Evolutionary conservation across 2,888 invertebrate species (phyloP).

Genomic region (Amphipoea lucens): DNA sequence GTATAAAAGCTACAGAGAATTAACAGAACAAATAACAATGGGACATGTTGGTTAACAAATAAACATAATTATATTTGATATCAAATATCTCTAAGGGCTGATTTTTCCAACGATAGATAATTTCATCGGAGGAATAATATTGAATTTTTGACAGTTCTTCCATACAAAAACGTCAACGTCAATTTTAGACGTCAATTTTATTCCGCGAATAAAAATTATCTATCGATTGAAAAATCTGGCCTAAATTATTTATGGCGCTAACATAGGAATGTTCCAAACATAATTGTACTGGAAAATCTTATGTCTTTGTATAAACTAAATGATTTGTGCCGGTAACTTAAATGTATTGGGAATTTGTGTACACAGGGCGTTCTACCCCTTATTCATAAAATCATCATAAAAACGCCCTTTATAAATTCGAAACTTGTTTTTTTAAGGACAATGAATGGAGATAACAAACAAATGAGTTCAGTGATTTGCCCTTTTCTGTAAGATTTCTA

Average conservation of each 20-base stretch:
- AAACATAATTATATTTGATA: slow-evolving; percentile 6
- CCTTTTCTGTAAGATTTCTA: background rate
- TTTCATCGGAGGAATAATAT: too few relatives aligned
- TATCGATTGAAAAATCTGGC: too few relatives aligned
- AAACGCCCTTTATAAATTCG: background rate
- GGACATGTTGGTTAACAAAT: slow-evolving; percentile 15
- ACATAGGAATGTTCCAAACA: slow-evolving; percentile 52
- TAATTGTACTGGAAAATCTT: slow-evolving; percentile 21
- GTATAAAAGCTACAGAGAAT: slow-evolving; percentile 42
- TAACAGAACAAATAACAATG: slow-evolving; percentile 15
- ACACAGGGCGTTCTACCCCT: background rate
- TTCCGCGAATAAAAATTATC: too few relatives aligned
- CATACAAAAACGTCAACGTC: too few relatives aligned
- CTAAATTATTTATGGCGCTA: slow-evolving; percentile 49
- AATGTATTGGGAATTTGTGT: slow-evolving; percentile 3
- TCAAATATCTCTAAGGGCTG: slow-evolving; percentile 29
- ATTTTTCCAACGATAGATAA: too few relatives aligned
- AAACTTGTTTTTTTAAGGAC: background rate
- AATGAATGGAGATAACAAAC: background rate
- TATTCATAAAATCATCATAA: background rate
- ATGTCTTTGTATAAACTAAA: slow-evolving; percentile 34
- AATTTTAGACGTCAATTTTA: too few relatives aligned
- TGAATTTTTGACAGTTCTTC: too few relatives aligned
- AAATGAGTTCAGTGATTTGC: background rate
- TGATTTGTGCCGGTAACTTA: slow-evolving; percentile 52